Conservation (phyloP, 2,797 vertebrate species). For the Hydrophis major region DNA sequence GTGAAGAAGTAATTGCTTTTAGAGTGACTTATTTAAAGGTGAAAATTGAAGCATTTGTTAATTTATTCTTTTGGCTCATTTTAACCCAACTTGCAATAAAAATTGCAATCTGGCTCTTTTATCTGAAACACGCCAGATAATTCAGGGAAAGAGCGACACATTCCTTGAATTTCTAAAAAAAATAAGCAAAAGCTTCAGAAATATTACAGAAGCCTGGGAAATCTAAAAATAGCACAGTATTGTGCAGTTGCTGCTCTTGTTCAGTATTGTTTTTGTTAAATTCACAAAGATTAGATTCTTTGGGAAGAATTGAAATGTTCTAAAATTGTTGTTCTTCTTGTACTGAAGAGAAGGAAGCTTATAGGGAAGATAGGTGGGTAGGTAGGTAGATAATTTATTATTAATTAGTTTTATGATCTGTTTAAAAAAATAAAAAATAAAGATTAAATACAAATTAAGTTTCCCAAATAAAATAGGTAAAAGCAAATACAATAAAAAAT, state of each 20-base stretch:
- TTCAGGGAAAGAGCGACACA: not conserved
- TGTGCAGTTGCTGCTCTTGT: not conserved
- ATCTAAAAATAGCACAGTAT: not conserved
- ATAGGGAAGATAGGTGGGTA: not conserved
- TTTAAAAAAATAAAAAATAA: not conserved
- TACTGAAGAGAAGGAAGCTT: not conserved
- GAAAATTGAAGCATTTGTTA: not conserved
- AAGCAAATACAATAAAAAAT: not conserved
- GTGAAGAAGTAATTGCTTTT: not conserved
- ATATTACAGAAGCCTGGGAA: not conserved
- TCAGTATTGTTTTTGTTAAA: not conserved
- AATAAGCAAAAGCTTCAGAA: not conserved
- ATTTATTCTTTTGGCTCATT: not conserved
- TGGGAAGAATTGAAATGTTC: not conserved
- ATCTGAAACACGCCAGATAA: not conserved
- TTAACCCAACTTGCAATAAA: not conserved
- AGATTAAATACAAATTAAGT: not conserved
- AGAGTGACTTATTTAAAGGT: not conserved
- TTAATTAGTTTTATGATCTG: not conserved
- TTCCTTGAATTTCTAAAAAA: not conserved
- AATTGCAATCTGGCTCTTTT: not conserved
- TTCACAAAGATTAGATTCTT: not conserved
- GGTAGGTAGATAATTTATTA: not conserved
- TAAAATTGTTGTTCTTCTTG: not conserved
- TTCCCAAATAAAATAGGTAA: not conserved